Evolutionary conservation across 1,140 invertebrate species (phyloP).

Genomic region (Pollicipes pollicipes): DNA sequence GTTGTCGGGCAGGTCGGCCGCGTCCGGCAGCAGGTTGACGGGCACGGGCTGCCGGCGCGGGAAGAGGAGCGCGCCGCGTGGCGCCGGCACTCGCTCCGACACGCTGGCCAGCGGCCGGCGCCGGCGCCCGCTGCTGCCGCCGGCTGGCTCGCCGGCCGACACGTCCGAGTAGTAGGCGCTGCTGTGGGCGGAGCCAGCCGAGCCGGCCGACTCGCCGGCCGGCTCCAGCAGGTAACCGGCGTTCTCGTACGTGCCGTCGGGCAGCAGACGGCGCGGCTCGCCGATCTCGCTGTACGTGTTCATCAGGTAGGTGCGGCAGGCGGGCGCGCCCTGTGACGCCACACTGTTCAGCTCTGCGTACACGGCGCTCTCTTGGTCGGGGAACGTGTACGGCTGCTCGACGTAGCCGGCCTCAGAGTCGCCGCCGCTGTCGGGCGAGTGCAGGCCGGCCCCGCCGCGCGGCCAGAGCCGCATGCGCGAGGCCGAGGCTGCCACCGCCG

Average conservation of each 20-base stretch:
- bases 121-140: slow-evolving; percentile 9
- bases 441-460: too few relatives aligned
- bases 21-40: slow-evolving; percentile 13
- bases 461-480: too few relatives aligned
- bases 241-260: slow-evolving; percentile 21
- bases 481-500: too few relatives aligned
- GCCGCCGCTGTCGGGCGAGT: slow-evolving; percentile 12
- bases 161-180: too few relatives aligned
- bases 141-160: slow-evolving; percentile 5
- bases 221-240: slow-evolving; percentile 20
- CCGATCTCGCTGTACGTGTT: slow-evolving; percentile 24
- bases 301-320: slow-evolving; percentile 15
- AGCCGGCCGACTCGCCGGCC: slow-evolving; percentile 15
- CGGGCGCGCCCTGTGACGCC: slow-evolving; percentile 7
- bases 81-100: background rate
- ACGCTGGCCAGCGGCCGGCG: background rate
- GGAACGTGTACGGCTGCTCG: slow-evolving; percentile 19
- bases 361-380: slow-evolving; percentile 20
- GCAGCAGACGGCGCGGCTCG: slow-evolving; percentile 16
- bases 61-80: too few relatives aligned
- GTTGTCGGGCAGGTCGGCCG: slow-evolving; percentile 7
- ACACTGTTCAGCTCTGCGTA: slow-evolving; percentile 22
- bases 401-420: slow-evolving; percentile 20
- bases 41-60: slow-evolving; percentile 10
- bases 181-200: slow-evolving; percentile 15